Conservation (phyloP, 1,140 invertebrate species). For the Polyergus mexicanus region DNA sequence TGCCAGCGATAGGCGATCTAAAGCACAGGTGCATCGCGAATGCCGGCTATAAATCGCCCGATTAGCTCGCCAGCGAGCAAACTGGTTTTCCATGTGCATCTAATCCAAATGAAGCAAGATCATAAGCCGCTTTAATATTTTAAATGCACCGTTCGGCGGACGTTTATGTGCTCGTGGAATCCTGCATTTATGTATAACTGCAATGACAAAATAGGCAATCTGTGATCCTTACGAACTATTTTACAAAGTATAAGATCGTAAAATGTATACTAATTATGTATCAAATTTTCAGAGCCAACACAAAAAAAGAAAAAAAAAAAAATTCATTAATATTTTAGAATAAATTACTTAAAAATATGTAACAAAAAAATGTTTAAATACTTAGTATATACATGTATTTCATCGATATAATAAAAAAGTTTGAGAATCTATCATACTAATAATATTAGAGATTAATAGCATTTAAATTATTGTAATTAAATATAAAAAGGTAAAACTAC, state of each 20-base stretch:
- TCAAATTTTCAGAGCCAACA: constrained; percentile 51
- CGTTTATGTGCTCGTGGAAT: constrained; percentile 44
- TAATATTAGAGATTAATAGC: neutral
- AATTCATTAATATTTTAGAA: constrained; percentile 39
- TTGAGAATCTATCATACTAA: neutral
- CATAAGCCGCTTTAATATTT: constrained; percentile 74
- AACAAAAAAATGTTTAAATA: constrained; percentile 4
- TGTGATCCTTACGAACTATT: constrained; percentile 33
- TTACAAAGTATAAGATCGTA: too few relatives aligned
- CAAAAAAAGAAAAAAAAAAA: too few relatives aligned
- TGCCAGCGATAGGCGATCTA: constrained; percentile 52
- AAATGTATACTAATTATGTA: constrained; percentile 39
- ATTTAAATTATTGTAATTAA: neutral
- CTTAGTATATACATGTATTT: neutral
- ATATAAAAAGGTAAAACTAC: neutral
- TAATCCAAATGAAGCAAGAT: constrained; percentile 51
- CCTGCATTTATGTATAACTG: constrained; percentile 29
- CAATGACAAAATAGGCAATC: constrained; percentile 38
- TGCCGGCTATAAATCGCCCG: constrained; percentile 69
- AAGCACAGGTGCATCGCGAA: constrained; percentile 68
- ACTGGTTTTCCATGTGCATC: constrained; percentile 68
- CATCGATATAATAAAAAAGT: constrained; percentile 11
- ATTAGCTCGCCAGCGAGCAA: constrained; percentile 63
- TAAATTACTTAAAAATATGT: neutral
- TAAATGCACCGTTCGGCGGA: constrained; percentile 61